These are phyloP conservation scores for Enteromius anoplus DNA, from an alignment of 2,797 vertebrate species.

Conservation along the genomic window DNA sequence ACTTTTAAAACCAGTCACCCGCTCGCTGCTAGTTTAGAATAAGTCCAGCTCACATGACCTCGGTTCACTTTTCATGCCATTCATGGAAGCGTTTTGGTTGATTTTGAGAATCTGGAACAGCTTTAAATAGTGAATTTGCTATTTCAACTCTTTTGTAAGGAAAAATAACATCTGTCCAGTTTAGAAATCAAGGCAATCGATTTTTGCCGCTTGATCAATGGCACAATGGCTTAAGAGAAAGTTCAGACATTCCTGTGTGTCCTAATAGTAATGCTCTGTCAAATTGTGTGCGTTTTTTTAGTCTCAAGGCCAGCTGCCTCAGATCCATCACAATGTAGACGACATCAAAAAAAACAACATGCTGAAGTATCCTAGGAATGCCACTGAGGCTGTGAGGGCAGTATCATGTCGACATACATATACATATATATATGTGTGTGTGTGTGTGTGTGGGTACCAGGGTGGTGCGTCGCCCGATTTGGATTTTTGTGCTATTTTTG, in stretches of 20 bases:
- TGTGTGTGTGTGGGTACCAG: conserved; percentile 33
- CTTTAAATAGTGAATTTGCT: background rate
- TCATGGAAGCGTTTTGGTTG: conserved; percentile 60
- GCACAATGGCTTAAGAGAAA: conserved; percentile 28
- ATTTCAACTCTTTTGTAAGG: background rate
- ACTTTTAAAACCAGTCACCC: conserved; percentile 59
- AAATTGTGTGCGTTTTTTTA: conserved; percentile 9
- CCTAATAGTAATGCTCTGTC: conserved; percentile 11
- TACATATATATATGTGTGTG: background rate
- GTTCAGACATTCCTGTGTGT: conserved; percentile 27
- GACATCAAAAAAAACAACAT: conserved; percentile 50
- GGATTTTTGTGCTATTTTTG: conserved; percentile 12
- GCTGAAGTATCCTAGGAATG: conserved; percentile 58
- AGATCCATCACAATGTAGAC: conserved; percentile 52
- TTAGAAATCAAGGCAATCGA: background rate
- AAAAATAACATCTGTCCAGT: background rate
- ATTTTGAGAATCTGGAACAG: conserved; percentile 64
- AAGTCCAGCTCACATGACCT: conserved; percentile 61
- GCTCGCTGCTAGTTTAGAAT: conserved; percentile 62
- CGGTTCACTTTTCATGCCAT: conserved; percentile 56
- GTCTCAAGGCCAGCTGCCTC: conserved; percentile 58
- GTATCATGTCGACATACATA: conserved; percentile 3
- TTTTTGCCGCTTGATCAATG: conserved; percentile 11
- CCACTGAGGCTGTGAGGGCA: conserved; percentile 30
- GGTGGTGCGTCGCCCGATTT: conserved; percentile 18